Percentiles rank a stretch among this genome's conserved stretches.
These are phyloP conservation scores for Orthosia gracilis DNA, from an alignment of 2,888 invertebrate genomes.

Conservation along the genomic window DNA sequence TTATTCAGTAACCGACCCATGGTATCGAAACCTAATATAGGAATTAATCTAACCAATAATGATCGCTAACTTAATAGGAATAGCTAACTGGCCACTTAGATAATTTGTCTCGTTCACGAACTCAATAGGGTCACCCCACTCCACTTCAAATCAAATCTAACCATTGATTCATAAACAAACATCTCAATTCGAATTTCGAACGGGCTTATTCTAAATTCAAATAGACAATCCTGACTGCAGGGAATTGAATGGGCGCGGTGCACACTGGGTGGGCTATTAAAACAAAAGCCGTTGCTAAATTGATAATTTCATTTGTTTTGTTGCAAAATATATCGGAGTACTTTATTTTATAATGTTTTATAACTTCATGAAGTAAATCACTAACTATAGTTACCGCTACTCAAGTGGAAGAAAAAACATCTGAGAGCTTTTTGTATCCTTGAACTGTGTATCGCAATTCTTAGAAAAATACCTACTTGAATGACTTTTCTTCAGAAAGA, in stretches of 20 bases:
- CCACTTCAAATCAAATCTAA: conserved; percentile 72
- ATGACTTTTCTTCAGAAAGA: background rate
- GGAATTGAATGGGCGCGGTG: conserved; percentile 60
- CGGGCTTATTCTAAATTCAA: conserved; percentile 85
- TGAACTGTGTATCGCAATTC: no score
- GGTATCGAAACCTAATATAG: no score
- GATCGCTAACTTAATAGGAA: background rate
- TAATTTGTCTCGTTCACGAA: background rate
- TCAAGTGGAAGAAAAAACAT: no score
- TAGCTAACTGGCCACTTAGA: conserved; percentile 17
- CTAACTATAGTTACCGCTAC: no score
- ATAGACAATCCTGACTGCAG: conserved; percentile 79
- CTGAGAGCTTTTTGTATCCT: no score
- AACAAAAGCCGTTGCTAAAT: background rate
- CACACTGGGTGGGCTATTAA: conserved; percentile 29
- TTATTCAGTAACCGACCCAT: no score
- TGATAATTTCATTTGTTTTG: background rate
- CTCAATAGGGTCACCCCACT: conserved; percentile 61
- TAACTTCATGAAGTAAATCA: no score
- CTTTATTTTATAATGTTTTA: no score
- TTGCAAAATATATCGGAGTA: background rate
- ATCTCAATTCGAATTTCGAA: conserved; percentile 85
- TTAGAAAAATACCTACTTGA: no score
- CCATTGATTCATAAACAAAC: conserved; percentile 76
- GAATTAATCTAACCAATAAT: background rate